phyloP scores from a whole-genome alignment of 2,113 vertebrate species.

The Kobus ellipsiprymnus region DNA sequence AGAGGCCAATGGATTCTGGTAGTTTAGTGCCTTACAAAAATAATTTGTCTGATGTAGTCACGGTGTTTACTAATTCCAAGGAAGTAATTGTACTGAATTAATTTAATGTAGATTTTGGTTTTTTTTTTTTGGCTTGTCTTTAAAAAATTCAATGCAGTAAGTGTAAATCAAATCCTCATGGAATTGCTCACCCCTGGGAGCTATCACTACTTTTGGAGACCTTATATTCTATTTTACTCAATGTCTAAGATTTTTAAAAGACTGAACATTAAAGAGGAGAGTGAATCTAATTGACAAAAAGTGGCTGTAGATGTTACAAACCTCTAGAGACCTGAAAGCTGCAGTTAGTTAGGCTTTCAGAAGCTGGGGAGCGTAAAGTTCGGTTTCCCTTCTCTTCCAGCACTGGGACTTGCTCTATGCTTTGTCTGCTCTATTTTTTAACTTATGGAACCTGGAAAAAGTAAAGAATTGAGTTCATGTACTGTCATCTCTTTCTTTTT shows the following conservation, averaged over 20 bases:
- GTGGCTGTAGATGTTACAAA: not conserved
- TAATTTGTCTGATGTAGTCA: not conserved
- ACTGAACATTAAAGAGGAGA: not conserved
- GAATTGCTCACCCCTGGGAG: not conserved
- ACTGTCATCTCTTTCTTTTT: not conserved
- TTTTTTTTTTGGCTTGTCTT: not conserved
- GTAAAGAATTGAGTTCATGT: not conserved
- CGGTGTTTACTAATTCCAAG: constrained; percentile 4
- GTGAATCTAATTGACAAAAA: not conserved
- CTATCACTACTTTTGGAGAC: not conserved
- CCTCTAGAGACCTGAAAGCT: not conserved
- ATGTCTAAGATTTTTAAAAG: not conserved
- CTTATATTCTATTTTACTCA: not conserved
- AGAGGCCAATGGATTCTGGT: not conserved
- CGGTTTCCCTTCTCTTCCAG: not conserved
- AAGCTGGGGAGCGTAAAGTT: not conserved
- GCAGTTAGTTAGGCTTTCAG: not conserved
- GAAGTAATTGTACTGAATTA: not conserved
- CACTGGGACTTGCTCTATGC: not conserved
- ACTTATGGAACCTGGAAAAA: not conserved
- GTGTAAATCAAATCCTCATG: not conserved
- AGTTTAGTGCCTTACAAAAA: not conserved
- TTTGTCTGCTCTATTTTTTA: not conserved
- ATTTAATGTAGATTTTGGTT: not conserved
- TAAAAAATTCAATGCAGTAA: not conserved